Percentiles rank a stretch among this genome's conserved stretches.
Evolutionary conservation across 2,113 vertebrate genomes (phyloP).

Genomic region (Nicator chloris): DNA sequence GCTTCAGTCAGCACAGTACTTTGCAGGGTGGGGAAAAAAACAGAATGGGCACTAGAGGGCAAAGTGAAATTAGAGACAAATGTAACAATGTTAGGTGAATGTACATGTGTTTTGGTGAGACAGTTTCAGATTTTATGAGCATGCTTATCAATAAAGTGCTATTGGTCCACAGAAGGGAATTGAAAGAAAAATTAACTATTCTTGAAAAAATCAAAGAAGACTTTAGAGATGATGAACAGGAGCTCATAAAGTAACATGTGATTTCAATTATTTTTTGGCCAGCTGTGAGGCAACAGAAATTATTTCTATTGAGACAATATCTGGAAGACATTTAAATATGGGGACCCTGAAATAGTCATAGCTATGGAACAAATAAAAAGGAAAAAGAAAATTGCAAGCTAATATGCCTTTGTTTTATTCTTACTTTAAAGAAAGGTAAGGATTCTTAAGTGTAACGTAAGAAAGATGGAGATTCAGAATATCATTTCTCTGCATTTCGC

Average conservation of each 20-base stretch:
- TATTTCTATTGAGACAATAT: background rate
- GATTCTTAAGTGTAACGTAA: background rate
- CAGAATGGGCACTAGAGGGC: slow-evolving; percentile 47
- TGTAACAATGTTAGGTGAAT: background rate
- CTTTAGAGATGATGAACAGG: background rate
- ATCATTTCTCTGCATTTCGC: background rate
- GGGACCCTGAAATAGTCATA: background rate
- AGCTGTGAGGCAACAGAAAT: background rate
- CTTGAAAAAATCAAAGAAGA: background rate
- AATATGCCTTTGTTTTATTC: background rate
- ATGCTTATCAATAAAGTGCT: background rate
- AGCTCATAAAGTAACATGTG: background rate
- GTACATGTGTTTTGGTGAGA: background rate
- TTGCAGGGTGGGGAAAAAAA: background rate
- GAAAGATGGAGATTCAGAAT: background rate
- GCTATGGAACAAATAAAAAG: background rate
- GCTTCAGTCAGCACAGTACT: background rate
- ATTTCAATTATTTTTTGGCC: background rate
- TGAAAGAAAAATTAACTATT: background rate
- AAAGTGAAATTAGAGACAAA: slow-evolving; percentile 17
- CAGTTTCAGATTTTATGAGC: background rate
- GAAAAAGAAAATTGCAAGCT: background rate
- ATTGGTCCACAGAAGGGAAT: background rate
- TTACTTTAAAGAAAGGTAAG: background rate
- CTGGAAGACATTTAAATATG: background rate